Evolutionary conservation across 1,140 invertebrate genomes (phyloP), one percentile per base, ranked within the genome.

Genomic region (Pygmarrhopalites habei): DNA sequence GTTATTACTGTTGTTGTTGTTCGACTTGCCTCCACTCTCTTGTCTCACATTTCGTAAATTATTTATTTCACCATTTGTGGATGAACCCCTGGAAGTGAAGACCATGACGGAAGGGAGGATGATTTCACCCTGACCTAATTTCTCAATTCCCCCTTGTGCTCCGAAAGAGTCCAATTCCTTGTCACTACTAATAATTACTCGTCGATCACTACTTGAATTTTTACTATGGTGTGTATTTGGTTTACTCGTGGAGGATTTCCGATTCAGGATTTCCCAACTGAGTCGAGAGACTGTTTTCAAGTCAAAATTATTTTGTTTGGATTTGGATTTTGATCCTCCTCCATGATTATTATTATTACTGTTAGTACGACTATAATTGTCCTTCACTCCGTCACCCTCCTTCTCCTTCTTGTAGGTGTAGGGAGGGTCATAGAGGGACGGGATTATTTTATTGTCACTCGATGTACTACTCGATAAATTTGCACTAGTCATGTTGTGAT

Each of bases 211-310:
- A 32, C 17, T 56, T 23, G 5, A 10, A 10, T 19, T 10, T 19
- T 7, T 19, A 26, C 12, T 26, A 51, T 30, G 30, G 43, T 58
- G 19, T 30, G 23, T 43, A 15, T 2, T 26, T 30, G 57, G 51
- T 52, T 58, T 23, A 43, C 49, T 15, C 2, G 5, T 12, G 26
- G 30, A 21, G 3, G 5, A 19, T 21, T 60, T 66, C 14, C 52
- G 29, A 49, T 69, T 69, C 10, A 69, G 32, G 28, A 66, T n/a
- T 17, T 69, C 56, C 68, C 68, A 69, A 62, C 64, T 69, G 15
- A 63, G 46, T 46, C 62, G 21, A 21, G 68, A 69, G 3, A 63
- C 49, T 59, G 57, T 29, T 29, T 52, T 52, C 49, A 52, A 28
- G 49, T 52, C 44, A 14, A n/a, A 7, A 14, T 46, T 46, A 4